These are phyloP conservation scores for Acrobasis consociella DNA, from an alignment of 2,888 invertebrate genomes.

Conservation along the genomic window DNA sequence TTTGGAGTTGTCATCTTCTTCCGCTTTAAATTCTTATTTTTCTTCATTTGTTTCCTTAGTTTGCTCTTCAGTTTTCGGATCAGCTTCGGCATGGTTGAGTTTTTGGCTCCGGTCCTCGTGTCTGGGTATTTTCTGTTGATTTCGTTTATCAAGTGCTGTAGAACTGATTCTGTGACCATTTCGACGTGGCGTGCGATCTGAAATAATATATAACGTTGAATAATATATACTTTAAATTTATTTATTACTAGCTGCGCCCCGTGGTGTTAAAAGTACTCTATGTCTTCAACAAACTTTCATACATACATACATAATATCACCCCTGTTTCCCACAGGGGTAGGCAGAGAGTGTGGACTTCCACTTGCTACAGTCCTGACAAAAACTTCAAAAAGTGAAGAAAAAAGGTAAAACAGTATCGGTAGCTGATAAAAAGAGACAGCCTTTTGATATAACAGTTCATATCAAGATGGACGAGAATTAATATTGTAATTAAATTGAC, in stretches of 20 bases:
- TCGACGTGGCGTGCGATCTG: slow-evolving; percentile 51
- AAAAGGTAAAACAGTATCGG: neutral
- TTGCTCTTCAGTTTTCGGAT: slow-evolving; percentile 30
- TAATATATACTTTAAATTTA: neutral
- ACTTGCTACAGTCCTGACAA: no score
- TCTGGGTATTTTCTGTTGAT: slow-evolving; percentile 38
- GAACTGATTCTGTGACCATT: slow-evolving; percentile 44
- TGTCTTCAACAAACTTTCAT: no score
- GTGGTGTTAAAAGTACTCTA: no score
- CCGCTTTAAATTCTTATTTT: slow-evolving; percentile 20
- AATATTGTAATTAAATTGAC: neutral
- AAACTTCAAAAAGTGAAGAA: slow-evolving; percentile 9
- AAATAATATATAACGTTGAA: slow-evolving; percentile 26
- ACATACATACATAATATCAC: no score
- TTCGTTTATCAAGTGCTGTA: slow-evolving; percentile 46
- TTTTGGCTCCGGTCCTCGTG: slow-evolving; percentile 28
- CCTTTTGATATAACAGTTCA: slow-evolving; percentile 21
- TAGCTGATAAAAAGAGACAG: slow-evolving; percentile 5
- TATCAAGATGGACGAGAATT: slow-evolving; percentile 20
- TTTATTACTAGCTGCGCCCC: no score
- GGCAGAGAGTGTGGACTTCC: no score
- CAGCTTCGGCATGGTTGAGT: slow-evolving; percentile 21
- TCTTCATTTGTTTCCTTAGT: slow-evolving; percentile 32
- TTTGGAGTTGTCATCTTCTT: neutral
- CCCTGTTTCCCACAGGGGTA: no score